Evolutionary conservation across 2,797 vertebrate species (phyloP).

Genomic region (Hydrophis major): DNA sequence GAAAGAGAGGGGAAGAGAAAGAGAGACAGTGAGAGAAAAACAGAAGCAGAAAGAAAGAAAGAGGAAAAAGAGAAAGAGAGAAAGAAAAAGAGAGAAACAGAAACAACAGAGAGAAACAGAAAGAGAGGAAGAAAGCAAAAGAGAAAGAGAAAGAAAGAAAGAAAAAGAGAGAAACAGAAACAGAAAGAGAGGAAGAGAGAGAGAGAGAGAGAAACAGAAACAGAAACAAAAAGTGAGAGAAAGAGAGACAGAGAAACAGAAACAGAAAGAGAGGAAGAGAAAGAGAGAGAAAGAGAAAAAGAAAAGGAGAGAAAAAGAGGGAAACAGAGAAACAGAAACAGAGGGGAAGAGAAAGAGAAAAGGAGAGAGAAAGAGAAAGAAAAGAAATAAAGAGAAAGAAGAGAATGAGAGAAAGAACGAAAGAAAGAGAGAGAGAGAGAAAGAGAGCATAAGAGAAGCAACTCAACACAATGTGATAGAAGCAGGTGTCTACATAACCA

Average conservation of each 20-base stretch:
- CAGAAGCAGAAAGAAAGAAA: background rate
- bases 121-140: background rate
- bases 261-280: too few relatives aligned
- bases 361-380: too few relatives aligned
- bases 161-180: too few relatives aligned
- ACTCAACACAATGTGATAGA: background rate
- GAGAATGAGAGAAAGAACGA: too few relatives aligned
- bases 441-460: background rate
- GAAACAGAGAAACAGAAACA: too few relatives aligned
- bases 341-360: too few relatives aligned
- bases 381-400: too few relatives aligned
- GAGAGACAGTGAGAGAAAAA: background rate
- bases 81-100: background rate
- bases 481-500: background rate
- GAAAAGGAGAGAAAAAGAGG: fast-evolving
- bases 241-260: too few relatives aligned
- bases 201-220: background rate
- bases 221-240: background rate
- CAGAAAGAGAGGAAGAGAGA: too few relatives aligned
- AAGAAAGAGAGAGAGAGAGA: too few relatives aligned
- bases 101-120: background rate
- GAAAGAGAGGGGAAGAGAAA: background rate
- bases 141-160: background rate
- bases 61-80: background rate
- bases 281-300: fast-evolving